Evolutionary conservation across 1,140 invertebrate genomes (phyloP), one percentile per base, ranked within the genome.

Genomic region (Drosophila funebris): DNA sequence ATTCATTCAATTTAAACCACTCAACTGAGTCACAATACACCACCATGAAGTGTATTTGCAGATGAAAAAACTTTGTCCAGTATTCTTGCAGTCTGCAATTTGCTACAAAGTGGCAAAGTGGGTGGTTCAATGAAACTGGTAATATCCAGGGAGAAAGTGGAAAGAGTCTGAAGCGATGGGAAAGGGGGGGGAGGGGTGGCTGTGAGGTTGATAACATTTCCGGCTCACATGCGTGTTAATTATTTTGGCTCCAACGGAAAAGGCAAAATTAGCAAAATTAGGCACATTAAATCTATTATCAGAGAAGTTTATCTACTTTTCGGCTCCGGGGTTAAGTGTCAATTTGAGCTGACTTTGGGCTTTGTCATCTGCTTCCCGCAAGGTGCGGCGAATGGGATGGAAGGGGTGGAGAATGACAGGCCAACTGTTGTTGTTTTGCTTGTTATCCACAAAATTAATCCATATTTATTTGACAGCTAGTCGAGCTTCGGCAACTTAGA

Each of bases 241-340:
- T 76, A 63, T 76, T 76, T 76, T 50, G n/a, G 46, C 46, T 57
- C 8, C 33, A 39, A 24, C 41, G 36, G 50, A 63, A 69, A 63
- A 57, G 57, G 39, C 53, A 74, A 77, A 70, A 77, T 77, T 74
- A 77, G 63, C 63, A 39, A 61, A 77, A 77, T 74, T 74, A 77
- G 72, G 58, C 60, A 39, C 72, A 74, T 77, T 77, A 74, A 77
- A 74, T 77, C 62, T 74, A 74, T 64, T 74, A 74, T 64, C 54
- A 54, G 71, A 70, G 41, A 77, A 69, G 53, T 64, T 76, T 70
- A 70, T 70, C 53, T 63, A 31, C 39, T 41, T 43, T 48, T 57
- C 33, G 52, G 29, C 71, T 56, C 13, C 22, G 14, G 48, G 64
- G 43, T 63, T 74, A 77, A 73, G 52, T 70, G 66, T 74, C 71